Evolutionary conservation across 2,113 vertebrate genomes (phyloP).

Genomic region (Lontra canadensis): DNA sequence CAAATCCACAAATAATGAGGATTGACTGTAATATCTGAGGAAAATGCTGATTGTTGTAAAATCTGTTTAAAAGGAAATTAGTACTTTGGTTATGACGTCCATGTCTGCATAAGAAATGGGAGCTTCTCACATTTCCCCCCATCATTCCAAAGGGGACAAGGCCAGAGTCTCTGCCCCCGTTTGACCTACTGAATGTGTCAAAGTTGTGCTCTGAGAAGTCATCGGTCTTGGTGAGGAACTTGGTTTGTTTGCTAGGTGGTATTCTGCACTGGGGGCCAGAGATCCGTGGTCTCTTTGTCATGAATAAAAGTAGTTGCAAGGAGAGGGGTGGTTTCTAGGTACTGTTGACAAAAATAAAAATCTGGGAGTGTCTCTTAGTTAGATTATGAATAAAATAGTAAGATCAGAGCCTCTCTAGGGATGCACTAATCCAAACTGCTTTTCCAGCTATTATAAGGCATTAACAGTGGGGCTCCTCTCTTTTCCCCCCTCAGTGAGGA

Average conservation of each 20-base stretch:
- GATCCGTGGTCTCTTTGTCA: neutral
- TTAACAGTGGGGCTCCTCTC: neutral
- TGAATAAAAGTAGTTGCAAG: neutral
- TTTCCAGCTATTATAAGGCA: neutral
- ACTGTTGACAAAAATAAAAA: neutral
- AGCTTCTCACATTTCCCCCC: neutral
- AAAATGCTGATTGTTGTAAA: slow-evolving; percentile 28
- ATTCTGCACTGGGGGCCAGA: neutral
- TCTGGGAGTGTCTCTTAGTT: neutral
- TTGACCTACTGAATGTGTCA: neutral
- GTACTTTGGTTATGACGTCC: neutral
- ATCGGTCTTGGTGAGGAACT: neutral
- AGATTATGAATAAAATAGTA: neutral
- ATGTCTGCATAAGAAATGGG: neutral
- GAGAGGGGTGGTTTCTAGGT: neutral
- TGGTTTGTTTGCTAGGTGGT: neutral
- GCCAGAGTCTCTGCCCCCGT: neutral
- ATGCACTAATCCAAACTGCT: neutral
- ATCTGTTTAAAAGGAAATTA: neutral
- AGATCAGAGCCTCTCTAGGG: neutral
- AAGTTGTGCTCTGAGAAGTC: neutral
- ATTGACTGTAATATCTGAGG: neutral
- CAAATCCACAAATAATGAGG: slow-evolving; percentile 28
- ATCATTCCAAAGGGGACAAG: neutral
- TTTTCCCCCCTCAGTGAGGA: neutral